Evolutionary conservation across 2,888 invertebrate genomes (phyloP), one percentile per base, ranked within the genome.

Genomic region (Leptura quadrifasciata): DNA sequence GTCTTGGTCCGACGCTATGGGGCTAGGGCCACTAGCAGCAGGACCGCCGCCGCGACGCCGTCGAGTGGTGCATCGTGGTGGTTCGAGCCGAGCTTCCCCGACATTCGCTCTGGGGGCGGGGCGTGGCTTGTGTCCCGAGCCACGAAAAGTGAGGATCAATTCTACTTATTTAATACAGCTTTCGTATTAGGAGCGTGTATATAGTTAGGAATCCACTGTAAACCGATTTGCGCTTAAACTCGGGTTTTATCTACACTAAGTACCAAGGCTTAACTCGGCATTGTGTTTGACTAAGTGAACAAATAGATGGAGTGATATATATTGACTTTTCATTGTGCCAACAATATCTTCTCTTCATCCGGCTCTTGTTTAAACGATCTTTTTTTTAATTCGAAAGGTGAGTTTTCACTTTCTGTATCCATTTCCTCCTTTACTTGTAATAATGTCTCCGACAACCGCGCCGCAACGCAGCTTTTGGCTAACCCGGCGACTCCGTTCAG

Each of bases 121-220:
- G 85, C 84, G 84, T 83, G 87, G 87, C 87, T 76, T 77, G 86
- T 87, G 88, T 88, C 88, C 88, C 85, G 85, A 85, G 86, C 89
- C 88, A 89, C 89, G 88, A 89, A 89, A 89, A 89, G 89, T 89
- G 89, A 89, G 89, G 89, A 89, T 89, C 89, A 89, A 89, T 89
- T 89, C 89, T 88, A 89, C 89, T 89, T 89, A 89, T 89, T 89
- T 89, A 89, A 89, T 89, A 89, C 89, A 89, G 89, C 89, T 88
- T 89, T 89, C 88, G 89, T 89, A 89, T 89, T 89, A 89, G 89
- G 87, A 88, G 88, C 89, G 89, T 89, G 89, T 89, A 89, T 89
- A 89, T 89, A 89, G 89, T 89, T 89, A 89, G 89, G 88, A 89
- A 89, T 89, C 89, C 88, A 88, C 88, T 88, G 89, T 89, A 89